A percentile compares a stretch with the other conserved stretches of the same genome.
Evolutionary conservation across 2,113 vertebrate genomes (phyloP).

Genomic region (Hassar affinis): DNA sequence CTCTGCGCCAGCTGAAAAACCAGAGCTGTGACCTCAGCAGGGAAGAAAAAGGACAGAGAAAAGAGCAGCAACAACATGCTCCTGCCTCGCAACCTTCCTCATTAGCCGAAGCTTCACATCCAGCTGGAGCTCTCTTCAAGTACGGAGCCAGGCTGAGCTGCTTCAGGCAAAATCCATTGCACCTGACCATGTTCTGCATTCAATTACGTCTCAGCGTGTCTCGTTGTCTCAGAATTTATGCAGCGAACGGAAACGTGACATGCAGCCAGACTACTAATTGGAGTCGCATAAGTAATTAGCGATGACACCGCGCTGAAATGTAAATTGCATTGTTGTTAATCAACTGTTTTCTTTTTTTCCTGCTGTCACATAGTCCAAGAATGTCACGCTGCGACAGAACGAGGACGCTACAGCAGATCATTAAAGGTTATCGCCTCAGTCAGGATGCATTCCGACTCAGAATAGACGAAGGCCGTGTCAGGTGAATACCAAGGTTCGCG

Average conservation of each 20-base stretch:
- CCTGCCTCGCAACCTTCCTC: constrained; percentile 18
- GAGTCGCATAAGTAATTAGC: not conserved
- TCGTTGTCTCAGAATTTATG: not conserved
- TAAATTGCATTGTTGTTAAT: not conserved
- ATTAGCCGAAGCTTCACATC: constrained; percentile 3
- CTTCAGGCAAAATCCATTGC: not conserved
- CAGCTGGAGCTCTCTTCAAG: not conserved
- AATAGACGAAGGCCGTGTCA: not conserved
- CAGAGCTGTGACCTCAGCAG: constrained; percentile 19
- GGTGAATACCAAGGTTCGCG: not conserved
- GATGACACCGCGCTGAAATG: not conserved
- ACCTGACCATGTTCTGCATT: not conserved
- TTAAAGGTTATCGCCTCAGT: constrained; percentile 6
- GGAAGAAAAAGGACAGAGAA: constrained; percentile 1
- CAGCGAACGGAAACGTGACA: not conserved
- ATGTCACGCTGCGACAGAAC: not conserved
- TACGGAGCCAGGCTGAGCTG: not conserved
- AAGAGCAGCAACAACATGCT: not conserved
- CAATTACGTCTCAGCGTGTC: not conserved
- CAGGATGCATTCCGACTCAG: not conserved
- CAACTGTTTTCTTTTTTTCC: not conserved
- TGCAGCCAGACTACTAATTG: not conserved
- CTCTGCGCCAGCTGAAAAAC: not conserved
- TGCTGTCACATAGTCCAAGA: not conserved
- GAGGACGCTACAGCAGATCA: not conserved